Evolutionary conservation across 1,140 invertebrate genomes (phyloP).

Genomic region (Drosophila mauritiana): DNA sequence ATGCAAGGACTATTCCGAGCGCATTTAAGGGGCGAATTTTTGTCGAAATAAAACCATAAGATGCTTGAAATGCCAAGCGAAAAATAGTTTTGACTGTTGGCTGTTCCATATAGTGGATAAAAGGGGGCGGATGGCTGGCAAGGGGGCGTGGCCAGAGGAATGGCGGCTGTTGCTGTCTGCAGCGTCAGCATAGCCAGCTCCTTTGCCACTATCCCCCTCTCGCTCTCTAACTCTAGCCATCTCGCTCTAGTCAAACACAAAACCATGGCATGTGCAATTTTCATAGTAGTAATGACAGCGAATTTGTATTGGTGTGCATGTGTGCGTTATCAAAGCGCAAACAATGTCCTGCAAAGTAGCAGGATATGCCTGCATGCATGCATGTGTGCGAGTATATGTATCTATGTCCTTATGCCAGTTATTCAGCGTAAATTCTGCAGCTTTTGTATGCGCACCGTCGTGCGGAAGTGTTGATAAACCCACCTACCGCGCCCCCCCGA

Average conservation of each 20-base stretch:
- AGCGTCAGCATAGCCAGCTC: conserved; percentile 28
- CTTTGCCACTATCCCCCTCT: neutral
- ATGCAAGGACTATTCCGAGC: conserved; percentile 71
- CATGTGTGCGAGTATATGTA: conserved; percentile 33
- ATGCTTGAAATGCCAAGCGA: conserved; percentile 81
- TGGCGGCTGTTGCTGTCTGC: conserved; percentile 50
- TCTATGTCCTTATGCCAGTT: conserved; percentile 51
- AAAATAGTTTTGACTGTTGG: conserved; percentile 79
- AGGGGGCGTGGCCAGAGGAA: conserved; percentile 7
- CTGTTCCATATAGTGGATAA: conserved; percentile 20
- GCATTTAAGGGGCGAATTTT: conserved; percentile 75
- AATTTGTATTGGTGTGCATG: conserved; percentile 37
- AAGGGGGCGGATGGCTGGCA: neutral
- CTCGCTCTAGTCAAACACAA: conserved; percentile 71
- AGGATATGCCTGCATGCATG: conserved; percentile 58
- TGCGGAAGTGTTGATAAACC: conserved; percentile 82
- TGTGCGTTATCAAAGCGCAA: conserved; percentile 77
- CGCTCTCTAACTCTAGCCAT: conserved; percentile 8
- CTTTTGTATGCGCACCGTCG: conserved; percentile 77
- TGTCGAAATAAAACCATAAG: conserved; percentile 81
- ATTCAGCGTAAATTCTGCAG: conserved; percentile 68
- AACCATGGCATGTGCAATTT: conserved; percentile 79
- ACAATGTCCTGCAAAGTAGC: conserved; percentile 82
- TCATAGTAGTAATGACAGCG: conserved; percentile 75
- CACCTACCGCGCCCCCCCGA: conserved; percentile 7